Evolutionary conservation across 2,113 vertebrate species (phyloP), one percentile per base, ranked within the genome.

Genomic region (Ammospiza nelsoni): DNA sequence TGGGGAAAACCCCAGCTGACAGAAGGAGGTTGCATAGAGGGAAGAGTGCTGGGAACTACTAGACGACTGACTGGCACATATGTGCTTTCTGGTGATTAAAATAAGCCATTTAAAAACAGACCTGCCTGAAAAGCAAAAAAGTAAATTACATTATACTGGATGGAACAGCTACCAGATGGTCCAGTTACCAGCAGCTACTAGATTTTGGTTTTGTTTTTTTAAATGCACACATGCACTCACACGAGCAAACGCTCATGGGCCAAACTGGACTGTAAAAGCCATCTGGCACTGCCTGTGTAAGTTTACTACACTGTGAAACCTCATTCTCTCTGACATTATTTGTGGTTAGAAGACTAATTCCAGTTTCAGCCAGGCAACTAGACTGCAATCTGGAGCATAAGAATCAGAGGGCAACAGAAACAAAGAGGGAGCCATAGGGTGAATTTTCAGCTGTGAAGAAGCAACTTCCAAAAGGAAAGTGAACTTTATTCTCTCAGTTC

Each of bases 1-100:
- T 97, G 96, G 95, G 96, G 95, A 96, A 97, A 97, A 95, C 92
- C 93, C 90, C 95, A 96, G 94, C 94, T 97, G 96, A 95, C 95
- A 97, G 93, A 94, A 97, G 93, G 95, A 96, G 93, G 37, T 77
- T 96, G 84, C 90, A 93, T 35, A 84, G 93, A 92, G 88, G 66
- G 62, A 96, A 88, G 84, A 94, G 88, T 87, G 94, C 93, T 90
- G 92, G 94, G 88, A 96, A 96, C 79, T 93, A 96, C 92, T 90
- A 96, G 92, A 92, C 90, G 4, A 93, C 80, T 95, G 95, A 92
- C 96, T 97, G 86, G 92, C 96, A 96, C 94, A 95, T 97, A 96
- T 94, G 94, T 95, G 95, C 86, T 93, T 96, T 96, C 93, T 96
- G 92, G 88, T 94, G 95, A 97, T 97, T 96, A 96, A 97, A 96